Evolutionary conservation across 2,113 vertebrate genomes (phyloP).

Genomic region (Elephas maximus): DNA sequence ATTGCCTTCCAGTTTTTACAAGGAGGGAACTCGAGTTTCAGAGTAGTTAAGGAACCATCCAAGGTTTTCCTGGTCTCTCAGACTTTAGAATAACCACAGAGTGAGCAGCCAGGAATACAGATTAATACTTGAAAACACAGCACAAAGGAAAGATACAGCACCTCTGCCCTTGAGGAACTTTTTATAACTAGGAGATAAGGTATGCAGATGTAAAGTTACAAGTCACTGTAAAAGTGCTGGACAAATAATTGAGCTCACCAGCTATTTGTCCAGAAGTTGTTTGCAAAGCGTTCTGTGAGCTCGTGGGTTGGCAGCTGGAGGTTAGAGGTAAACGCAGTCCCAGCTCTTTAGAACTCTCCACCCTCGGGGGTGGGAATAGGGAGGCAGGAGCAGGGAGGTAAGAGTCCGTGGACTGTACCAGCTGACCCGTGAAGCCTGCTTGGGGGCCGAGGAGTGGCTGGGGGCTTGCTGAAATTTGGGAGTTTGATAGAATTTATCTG

Average conservation of each 20-base stretch:
- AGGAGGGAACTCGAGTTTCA: background rate
- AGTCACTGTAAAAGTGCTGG: slow-evolving; percentile 14
- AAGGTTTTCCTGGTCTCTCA: background rate
- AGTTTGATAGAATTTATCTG: background rate
- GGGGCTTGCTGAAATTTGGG: background rate
- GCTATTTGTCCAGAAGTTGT: background rate
- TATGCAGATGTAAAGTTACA: slow-evolving; percentile 19
- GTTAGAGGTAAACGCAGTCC: background rate
- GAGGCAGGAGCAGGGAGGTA: background rate
- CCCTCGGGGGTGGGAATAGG: background rate
- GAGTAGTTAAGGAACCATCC: background rate
- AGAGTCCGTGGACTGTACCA: background rate
- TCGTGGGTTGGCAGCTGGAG: background rate
- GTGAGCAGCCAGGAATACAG: background rate
- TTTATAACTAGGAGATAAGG: slow-evolving; percentile 35
- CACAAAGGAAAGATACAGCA: background rate
- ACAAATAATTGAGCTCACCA: background rate
- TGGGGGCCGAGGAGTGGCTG: background rate
- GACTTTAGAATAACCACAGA: background rate
- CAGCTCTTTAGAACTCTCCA: background rate
- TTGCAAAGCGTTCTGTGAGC: background rate
- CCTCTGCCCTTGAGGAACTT: background rate
- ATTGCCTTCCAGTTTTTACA: background rate
- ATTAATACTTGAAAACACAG: background rate
- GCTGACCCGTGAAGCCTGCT: background rate